Evolutionary conservation across 2,888 invertebrate species (phyloP).

Genomic region (Portevinia maculata): DNA sequence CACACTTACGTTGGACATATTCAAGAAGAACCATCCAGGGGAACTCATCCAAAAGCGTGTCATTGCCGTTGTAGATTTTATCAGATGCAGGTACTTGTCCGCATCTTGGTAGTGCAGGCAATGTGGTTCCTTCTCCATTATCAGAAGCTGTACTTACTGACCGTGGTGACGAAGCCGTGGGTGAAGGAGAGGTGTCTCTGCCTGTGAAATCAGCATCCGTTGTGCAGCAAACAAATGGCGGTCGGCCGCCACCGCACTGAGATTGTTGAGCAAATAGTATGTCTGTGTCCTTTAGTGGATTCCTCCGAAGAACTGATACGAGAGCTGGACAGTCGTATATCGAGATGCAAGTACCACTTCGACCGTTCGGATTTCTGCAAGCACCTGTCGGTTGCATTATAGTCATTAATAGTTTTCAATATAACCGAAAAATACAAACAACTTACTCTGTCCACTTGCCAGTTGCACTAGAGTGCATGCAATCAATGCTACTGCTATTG

Average conservation of each 20-base stretch:
- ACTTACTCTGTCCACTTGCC: conserved; percentile 58
- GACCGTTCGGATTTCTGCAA: conserved; percentile 83
- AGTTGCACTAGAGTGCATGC: conserved; percentile 27
- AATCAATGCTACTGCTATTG: conserved; percentile 31
- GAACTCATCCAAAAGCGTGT: conserved; percentile 86
- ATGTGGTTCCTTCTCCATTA: conserved; percentile 75
- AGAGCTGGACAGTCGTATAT: conserved; percentile 80
- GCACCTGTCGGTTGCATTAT: conserved; percentile 78
- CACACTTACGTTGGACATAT: conserved; percentile 86
- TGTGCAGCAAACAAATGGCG: conserved; percentile 80
- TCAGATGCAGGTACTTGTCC: conserved; percentile 81
- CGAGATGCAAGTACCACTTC: conserved; percentile 79
- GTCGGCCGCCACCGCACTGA: conserved; percentile 78
- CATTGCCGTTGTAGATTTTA: conserved; percentile 86
- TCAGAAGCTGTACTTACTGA: conserved; percentile 25
- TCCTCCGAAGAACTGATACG: conserved; percentile 75
- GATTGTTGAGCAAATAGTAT: conserved; percentile 78
- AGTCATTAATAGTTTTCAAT: conserved; percentile 6
- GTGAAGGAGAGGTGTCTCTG: conserved; percentile 22
- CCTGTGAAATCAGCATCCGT: conserved; percentile 75
- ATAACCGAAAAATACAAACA: neutral
- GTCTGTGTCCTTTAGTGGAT: conserved; percentile 71
- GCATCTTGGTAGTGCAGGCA: conserved; percentile 79
- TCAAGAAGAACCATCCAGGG: conserved; percentile 87
- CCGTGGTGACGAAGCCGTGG: conserved; percentile 12